These are phyloP conservation scores for Rattus rattus DNA, from an alignment of 2,113 vertebrate species.

Conservation along the genomic window DNA sequence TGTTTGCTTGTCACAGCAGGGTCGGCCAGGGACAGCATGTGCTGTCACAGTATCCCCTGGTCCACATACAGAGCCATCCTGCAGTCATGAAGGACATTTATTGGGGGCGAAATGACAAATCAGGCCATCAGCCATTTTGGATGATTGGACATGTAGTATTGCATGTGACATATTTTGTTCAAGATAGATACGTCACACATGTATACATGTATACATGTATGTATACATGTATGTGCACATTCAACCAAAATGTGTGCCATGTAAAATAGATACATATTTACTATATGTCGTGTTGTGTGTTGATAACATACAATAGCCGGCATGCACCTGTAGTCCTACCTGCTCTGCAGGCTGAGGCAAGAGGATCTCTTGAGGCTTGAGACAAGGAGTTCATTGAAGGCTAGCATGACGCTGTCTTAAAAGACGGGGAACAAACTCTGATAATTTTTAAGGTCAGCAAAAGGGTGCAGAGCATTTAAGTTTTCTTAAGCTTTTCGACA, in stretches of 20 bases:
- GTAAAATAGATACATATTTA: not conserved
- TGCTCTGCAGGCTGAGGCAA: not conserved
- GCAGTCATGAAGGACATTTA: not conserved
- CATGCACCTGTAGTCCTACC: not conserved
- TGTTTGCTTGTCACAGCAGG: not conserved
- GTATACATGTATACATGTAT: not conserved
- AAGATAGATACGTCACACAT: not conserved
- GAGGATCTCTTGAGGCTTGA: not conserved
- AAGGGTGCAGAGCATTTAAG: not conserved
- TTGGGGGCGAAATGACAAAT: not conserved
- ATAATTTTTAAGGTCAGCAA: not conserved
- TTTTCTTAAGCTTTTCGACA: not conserved
- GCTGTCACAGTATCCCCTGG: not conserved
- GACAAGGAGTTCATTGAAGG: not conserved
- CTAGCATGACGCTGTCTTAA: not conserved
- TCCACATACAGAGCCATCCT: not conserved
- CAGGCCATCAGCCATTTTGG: not conserved
- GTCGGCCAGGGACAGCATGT: not conserved
- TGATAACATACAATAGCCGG: not conserved
- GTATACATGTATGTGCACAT: not conserved
- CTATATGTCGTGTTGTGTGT: not conserved
- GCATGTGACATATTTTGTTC: not conserved
- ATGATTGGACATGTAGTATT: not conserved
- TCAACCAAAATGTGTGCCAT: not conserved
- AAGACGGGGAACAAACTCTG: not conserved